Evolutionary conservation across 2,888 invertebrate genomes (phyloP), one percentile per base, ranked within the genome.

Genomic region (Yponomeuta sedellus): DNA sequence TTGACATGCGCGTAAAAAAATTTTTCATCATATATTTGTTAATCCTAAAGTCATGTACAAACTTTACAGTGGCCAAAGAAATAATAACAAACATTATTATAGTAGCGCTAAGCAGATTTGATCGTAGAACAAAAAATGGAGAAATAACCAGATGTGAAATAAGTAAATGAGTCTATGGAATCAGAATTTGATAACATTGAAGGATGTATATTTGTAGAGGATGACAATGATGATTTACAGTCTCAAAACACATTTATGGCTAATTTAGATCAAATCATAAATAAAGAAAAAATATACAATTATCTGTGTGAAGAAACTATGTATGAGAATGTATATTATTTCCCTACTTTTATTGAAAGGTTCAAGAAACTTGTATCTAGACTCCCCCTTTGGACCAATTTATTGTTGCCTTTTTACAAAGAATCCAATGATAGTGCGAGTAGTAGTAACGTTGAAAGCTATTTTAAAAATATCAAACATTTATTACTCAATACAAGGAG

Each of bases 351-450:
- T 65, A 40, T 67, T 44, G 64, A 52, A 44, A 64, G 68, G 34
- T 67, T 68, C 22, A 25, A 63, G 34, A 67, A 59, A 63, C 61
- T 68, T 62, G 64, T 68, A 40, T 58, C 1, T 12, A 58, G 66
- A 62, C 52, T 69, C n/a, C 67, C 68, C 4, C 65, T 69, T 8
- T 69, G 68, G 66, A 65, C 67, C 12, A 69, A 69, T 66, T 22
- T 69, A 40, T 67, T 67, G 67, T 64, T 66, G 25, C 61, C 66
- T 25, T 66, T 61, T 59, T 66, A 44, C 61, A 64, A 65, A 28
- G 19, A 62, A 52, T 11, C 12, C 64, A 61, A 61, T 58, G 66
- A 67, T 66, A 61, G 25, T 22, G 66, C 68, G 25, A 66, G 67
- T 59, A 68, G 68, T 34, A 63, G 58, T 66, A 67, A 67, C 8